Conservation (phyloP, 2,113 vertebrate species). For the Azemiops feae region DNA sequence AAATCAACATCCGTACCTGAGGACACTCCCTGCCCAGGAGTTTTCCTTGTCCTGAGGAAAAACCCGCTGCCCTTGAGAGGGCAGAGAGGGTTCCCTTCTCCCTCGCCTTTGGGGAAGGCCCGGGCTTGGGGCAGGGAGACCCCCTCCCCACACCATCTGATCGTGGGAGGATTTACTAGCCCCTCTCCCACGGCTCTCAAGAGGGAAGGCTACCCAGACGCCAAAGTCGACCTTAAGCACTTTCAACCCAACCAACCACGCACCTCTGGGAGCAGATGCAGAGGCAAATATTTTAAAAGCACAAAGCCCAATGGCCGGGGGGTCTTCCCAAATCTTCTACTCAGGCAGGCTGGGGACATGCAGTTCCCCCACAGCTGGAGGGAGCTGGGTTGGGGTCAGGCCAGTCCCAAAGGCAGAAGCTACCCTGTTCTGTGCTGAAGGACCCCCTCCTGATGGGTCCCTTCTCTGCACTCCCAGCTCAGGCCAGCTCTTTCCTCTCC, state of each 20-base stretch:
- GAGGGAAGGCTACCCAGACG: neutral
- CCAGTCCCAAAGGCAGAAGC: neutral
- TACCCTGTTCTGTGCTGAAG: neutral
- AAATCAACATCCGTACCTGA: neutral
- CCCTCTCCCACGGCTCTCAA: neutral
- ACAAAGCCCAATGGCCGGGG: neutral
- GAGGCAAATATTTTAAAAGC: neutral
- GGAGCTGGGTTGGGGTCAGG: neutral
- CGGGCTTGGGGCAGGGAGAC: neutral
- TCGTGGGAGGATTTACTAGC: no score
- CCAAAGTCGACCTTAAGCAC: neutral
- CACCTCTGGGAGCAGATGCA: neutral
- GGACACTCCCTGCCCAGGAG: no score
- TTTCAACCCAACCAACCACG: neutral
- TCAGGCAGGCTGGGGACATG: neutral
- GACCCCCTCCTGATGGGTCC: neutral
- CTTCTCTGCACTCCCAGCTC: neutral
- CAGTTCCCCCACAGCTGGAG: neutral
- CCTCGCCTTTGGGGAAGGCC: neutral
- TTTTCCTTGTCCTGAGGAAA: no score
- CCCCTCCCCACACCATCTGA: neutral
- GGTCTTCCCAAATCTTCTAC: neutral
- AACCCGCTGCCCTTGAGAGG: no score
- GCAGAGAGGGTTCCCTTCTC: neutral
- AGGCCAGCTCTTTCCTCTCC: neutral